Percentiles rank a stretch among this genome's conserved stretches.
Conservation (phyloP, 2,113 vertebrate species). For the Peromyscus maniculatus region DNA sequence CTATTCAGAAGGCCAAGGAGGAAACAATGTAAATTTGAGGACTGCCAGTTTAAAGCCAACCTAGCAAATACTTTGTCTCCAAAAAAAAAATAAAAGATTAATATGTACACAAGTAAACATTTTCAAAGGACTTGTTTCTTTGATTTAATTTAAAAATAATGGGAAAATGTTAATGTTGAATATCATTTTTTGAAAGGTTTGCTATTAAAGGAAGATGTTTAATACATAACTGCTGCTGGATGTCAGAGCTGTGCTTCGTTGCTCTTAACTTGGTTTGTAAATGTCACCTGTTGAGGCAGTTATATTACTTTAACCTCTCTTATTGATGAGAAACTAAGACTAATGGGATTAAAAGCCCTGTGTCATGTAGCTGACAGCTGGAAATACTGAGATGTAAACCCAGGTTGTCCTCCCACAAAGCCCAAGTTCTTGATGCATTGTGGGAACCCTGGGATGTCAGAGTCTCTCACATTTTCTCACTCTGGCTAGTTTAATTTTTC, state of each 20-base stretch:
- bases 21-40: background rate
- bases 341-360: background rate
- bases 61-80: background rate
- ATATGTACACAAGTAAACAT: background rate
- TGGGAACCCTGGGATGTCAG: background rate
- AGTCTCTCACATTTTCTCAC: background rate
- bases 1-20: background rate
- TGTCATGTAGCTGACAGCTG: background rate
- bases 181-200: constrained; percentile 50
- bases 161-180: constrained; percentile 37
- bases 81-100: background rate
- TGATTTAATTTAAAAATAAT: constrained; percentile 47
- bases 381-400: background rate
- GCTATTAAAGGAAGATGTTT: background rate
- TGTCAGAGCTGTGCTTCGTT: constrained; percentile 13
- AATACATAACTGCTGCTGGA: background rate
- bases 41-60: background rate
- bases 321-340: background rate
- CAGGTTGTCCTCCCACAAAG: background rate
- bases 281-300: background rate
- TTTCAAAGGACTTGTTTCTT: constrained; percentile 57
- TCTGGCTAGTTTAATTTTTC: background rate
- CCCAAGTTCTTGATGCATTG: background rate
- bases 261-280: constrained; percentile 9
- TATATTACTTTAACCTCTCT: constrained; percentile 2